Conservation (phyloP, 2,888 invertebrate genomes). For the Rosalia funebris region DNA sequence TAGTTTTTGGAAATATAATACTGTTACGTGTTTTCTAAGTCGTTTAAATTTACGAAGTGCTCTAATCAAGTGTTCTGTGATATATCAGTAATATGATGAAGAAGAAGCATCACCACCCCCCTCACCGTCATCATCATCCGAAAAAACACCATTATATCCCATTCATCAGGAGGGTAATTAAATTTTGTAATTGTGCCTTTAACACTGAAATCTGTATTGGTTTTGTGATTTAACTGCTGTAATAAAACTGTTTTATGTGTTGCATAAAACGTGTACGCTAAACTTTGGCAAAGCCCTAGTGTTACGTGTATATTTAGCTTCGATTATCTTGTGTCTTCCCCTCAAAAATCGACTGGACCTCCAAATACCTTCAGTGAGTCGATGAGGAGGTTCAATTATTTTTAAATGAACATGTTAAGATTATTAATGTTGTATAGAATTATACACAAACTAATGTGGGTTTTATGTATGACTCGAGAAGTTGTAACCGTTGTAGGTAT, state of each 20-base stretch:
- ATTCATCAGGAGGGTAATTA: slow-evolving; percentile 57
- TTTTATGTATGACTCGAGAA: too few relatives aligned
- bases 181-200: slow-evolving; percentile 7
- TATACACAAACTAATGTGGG: not conserved
- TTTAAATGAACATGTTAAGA: slow-evolving; percentile 10
- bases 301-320: slow-evolving; percentile 17
- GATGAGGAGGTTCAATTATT: slow-evolving; percentile 2
- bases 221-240: slow-evolving; percentile 18
- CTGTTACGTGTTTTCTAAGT: too few relatives aligned
- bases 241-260: slow-evolving; percentile 26
- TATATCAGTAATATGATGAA: slow-evolving; percentile 46
- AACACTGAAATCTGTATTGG: slow-evolving; percentile 7
- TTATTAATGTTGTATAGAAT: slow-evolving; percentile 1
- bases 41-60: too few relatives aligned
- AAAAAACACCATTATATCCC: slow-evolving; percentile 56
- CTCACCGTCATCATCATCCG: slow-evolving; percentile 49
- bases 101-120: slow-evolving; percentile 49
- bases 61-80: slow-evolving; percentile 25
- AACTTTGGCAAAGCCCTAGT: slow-evolving; percentile 16
- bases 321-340: slow-evolving; percentile 25
- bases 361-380: not conserved
- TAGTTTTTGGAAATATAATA: slow-evolving; percentile 3
- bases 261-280: slow-evolving; percentile 6
- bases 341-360: slow-evolving; percentile 29
- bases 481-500: not conserved